Conservation (phyloP, 2,113 vertebrate species). For the Nestor notabilis region DNA sequence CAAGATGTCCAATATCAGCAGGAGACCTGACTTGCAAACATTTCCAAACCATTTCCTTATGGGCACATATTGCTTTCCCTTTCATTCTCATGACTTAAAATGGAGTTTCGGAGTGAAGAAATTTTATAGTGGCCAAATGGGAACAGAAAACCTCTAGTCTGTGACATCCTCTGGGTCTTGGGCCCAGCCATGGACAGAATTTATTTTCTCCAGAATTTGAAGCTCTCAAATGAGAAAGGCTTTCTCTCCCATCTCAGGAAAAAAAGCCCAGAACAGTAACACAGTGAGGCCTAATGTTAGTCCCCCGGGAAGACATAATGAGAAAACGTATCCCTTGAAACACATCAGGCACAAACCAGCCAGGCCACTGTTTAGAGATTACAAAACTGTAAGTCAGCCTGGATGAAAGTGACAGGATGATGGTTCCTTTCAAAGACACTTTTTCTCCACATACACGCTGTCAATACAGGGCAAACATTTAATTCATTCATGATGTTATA, state of each 20-base stretch:
- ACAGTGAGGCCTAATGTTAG: neutral
- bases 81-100: neutral
- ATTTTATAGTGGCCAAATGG: neutral
- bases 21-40: neutral
- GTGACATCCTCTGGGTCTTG: neutral
- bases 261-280: neutral
- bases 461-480: neutral
- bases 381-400: neutral
- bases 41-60: neutral
- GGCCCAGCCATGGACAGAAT: neutral
- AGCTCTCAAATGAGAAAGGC: neutral
- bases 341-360: neutral
- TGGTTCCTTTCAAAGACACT: neutral
- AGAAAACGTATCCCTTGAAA: neutral
- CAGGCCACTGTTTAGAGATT: neutral
- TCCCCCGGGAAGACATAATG: accelerated
- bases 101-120: neutral
- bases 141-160: neutral
- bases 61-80: neutral
- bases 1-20: neutral
- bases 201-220: neutral
- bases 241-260: neutral
- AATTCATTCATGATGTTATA: neutral
- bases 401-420: neutral
- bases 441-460: neutral